Conservation (phyloP, 2,888 invertebrate genomes). For the Hofmannophila pseudospretella region DNA sequence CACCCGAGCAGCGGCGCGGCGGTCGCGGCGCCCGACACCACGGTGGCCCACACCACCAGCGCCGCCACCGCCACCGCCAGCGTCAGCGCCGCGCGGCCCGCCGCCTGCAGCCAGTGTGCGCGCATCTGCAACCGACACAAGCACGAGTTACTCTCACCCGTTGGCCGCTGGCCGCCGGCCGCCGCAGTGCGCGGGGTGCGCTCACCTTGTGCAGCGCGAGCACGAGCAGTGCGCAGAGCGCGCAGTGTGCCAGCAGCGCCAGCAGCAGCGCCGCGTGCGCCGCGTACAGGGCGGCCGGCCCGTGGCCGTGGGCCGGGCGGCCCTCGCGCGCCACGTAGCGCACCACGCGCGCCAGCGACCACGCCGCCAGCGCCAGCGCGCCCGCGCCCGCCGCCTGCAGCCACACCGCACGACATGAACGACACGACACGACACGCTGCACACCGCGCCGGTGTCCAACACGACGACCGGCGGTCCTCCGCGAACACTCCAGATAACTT, state of each 20-base stretch:
- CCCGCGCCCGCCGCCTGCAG: not conserved
- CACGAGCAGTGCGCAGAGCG: constrained; percentile 46
- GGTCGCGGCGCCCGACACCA: constrained; percentile 52
- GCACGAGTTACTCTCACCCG: not conserved
- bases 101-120: constrained; percentile 39
- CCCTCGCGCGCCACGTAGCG: constrained; percentile 33
- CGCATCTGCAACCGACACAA: not conserved
- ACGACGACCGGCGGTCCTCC: too few relatives aligned
- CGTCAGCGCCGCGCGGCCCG: constrained; percentile 39
- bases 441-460: too few relatives aligned
- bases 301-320: constrained; percentile 3
- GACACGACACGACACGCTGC: too few relatives aligned
- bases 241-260: constrained; percentile 43
- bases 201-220: constrained; percentile 56
- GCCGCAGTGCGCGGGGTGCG: not conserved
- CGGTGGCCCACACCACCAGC: constrained; percentile 43
- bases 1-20: constrained; percentile 49
- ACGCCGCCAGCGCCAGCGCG: constrained; percentile 18
- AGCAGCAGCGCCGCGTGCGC: constrained; percentile 49
- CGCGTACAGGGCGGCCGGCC: constrained; percentile 36
- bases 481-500: too few relatives aligned
- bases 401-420: too few relatives aligned
- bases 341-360: constrained; percentile 43
- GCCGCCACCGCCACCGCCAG: constrained; percentile 42
- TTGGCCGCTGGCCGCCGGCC: not conserved